phyloP scores from a whole-genome alignment of 2,888 invertebrate genomes.

The Chromoteleia sp. region DNA sequence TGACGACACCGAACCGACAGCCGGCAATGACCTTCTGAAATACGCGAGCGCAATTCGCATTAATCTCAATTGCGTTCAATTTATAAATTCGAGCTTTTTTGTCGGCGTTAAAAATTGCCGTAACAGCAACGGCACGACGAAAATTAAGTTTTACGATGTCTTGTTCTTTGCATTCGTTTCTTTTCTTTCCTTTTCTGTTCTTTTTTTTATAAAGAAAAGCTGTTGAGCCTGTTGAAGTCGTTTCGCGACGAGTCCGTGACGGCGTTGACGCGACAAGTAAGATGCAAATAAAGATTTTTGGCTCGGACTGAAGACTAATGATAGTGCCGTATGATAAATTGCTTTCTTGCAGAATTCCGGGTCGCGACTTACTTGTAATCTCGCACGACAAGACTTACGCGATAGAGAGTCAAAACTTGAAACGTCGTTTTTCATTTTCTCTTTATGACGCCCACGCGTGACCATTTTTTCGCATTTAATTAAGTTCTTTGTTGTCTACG shows the following conservation, averaged over 20 bases:
- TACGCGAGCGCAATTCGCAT: conserved; percentile 48
- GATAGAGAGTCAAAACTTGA: conserved; percentile 66
- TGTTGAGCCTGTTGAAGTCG: conserved; percentile 63
- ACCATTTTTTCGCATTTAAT: conserved; percentile 61
- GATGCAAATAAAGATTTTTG: conserved; percentile 80
- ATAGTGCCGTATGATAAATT: conserved; percentile 68
- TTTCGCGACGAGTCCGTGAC: conserved; percentile 62
- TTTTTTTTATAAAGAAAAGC: conserved; percentile 22
- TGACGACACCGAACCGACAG: conserved; percentile 49
- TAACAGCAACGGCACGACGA: conserved; percentile 19
- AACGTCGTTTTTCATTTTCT: conserved; percentile 68
- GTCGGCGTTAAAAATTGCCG: conserved; percentile 13
- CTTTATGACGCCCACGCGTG: conserved; percentile 51
- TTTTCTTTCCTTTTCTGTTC: conserved; percentile 11
- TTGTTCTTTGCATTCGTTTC: too few relatives aligned
- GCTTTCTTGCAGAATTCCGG: conserved; percentile 67
- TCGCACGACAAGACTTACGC: conserved; percentile 64
- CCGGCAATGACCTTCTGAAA: conserved; percentile 49
- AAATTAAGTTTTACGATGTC: conserved; percentile 39
- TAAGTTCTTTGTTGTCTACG: conserved; percentile 64
- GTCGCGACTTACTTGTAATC: conserved; percentile 70
- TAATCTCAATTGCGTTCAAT: conserved; percentile 57
- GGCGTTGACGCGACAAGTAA: conserved; percentile 74
- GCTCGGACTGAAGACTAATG: conserved; percentile 67
- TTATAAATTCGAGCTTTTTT: conserved; percentile 23